Base-by-base conservation (phyloP, 2,113 vertebrate genomes). In the Emydura subglobosa region DNA sequence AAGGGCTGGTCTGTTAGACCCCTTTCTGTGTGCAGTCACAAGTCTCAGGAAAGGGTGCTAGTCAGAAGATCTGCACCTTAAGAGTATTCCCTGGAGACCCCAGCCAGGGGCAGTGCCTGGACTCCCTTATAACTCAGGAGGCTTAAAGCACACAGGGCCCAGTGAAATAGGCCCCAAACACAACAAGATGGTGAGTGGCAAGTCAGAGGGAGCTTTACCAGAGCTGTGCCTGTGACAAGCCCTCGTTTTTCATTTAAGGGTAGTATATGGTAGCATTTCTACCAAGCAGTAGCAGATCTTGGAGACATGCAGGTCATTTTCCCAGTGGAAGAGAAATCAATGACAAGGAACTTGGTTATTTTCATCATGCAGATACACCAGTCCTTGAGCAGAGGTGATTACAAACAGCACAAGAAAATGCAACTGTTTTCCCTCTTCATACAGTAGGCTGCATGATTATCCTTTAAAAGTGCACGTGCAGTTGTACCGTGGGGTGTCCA, bases 181-280 rank as follows among this genome's bases (percentile, higher is more conserved):
- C 31, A 65, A 17, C 14, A 65, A 34, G 31, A 31, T 31, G 31
- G 31, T 65, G 61, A 65, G 14, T 65, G 31, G 13, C 61, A 34
- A 6, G 61, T 13, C 61, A 65, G 61, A 65, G 29, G 29, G 31
- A 65, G 14, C 61, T 7, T 6, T 65, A 16, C 61, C 31, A 68
- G 61, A 17, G 6, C 61, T 68, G 61, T n/a, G 31, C n/a, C 7
- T 68, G 61, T 94, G 82, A 22, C 82, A 42, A 50, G 12, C 34
- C 49, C 94, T 91, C 34, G 65, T 94, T 94, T 97, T 87, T 39
- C 25, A 34, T 91, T n/a, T 91, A 78, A 57, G 93, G 84, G 94
- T 39, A 42, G 25, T 25, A 27, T 19, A 24, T 42, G 39, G 72
- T 27, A 42, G 39, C 22, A 22, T 25, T 39, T 72, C 39, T 92